Conservation (phyloP, 2,888 invertebrate species). For the Athrips mouffetella region DNA sequence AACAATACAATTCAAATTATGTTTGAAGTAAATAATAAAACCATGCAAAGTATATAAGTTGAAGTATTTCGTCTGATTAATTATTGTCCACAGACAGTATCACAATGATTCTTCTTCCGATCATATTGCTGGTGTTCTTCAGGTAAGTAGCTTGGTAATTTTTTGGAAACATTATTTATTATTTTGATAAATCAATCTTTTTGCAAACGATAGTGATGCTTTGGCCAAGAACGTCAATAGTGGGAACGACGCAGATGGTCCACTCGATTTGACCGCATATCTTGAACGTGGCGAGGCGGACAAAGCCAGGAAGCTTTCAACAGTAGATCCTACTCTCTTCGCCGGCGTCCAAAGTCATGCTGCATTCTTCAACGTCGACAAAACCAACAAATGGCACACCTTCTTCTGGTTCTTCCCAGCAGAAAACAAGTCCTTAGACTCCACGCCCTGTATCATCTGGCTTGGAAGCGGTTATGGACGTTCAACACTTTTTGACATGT, state of each 20-base stretch:
- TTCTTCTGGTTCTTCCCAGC: conserved; percentile 90
- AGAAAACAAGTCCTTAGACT: conserved; percentile 29
- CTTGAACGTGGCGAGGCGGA: conserved; percentile 28
- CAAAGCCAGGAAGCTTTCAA: conserved; percentile 31
- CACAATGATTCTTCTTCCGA: no score
- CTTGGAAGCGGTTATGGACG: conserved; percentile 89
- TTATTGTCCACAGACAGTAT: no score
- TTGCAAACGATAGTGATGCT: no score
- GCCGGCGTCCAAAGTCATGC: conserved; percentile 53
- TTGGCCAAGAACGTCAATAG: neutral
- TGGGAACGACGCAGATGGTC: neutral
- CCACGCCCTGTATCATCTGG: conserved; percentile 85
- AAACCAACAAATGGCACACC: conserved; percentile 82
- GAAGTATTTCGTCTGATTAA: no score
- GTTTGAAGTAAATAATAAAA: no score
- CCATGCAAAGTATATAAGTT: no score
- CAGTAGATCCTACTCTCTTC: conserved; percentile 36
- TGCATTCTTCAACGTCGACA: conserved; percentile 81
- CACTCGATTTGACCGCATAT: conserved; percentile 26
- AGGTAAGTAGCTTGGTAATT: no score
- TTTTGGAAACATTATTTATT: no score
- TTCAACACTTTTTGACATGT: conserved; percentile 67
- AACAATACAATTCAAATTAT: no score
- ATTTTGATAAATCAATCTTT: no score
- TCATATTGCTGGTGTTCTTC: no score